phyloP scores from a whole-genome alignment of 1,140 invertebrate species.

The Idris sp. region DNA sequence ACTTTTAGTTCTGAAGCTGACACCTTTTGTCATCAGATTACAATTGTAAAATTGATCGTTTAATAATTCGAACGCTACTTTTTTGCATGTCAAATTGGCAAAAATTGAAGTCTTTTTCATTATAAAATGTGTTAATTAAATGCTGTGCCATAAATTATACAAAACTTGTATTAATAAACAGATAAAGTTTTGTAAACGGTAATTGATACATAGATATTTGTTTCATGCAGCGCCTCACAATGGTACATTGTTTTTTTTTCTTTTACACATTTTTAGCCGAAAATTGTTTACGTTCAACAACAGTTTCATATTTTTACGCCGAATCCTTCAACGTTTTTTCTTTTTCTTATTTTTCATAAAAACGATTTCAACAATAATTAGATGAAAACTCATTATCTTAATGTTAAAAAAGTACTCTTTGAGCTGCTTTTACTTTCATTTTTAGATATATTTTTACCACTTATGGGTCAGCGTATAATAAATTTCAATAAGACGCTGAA shows the following conservation, averaged over 20 bases:
- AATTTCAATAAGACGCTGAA: too few relatives aligned
- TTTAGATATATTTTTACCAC: too few relatives aligned
- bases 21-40: not conserved
- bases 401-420: too few relatives aligned
- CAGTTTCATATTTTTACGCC: slow-evolving; percentile 11
- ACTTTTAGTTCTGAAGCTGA: slow-evolving; percentile 6
- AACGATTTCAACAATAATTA: too few relatives aligned
- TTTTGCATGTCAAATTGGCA: not conserved
- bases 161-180: slow-evolving; percentile 7
- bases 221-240: slow-evolving; percentile 15
- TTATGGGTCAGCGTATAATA: too few relatives aligned
- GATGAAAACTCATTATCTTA: too few relatives aligned
- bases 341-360: slow-evolving; percentile 7
- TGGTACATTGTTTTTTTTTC: slow-evolving; percentile 27
- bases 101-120: not conserved
- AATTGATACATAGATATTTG: slow-evolving; percentile 36
- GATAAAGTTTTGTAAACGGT: slow-evolving; percentile 10
- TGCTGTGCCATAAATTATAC: not conserved
- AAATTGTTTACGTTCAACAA: slow-evolving; percentile 20
- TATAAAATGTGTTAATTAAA: slow-evolving; percentile 12
- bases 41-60: slow-evolving; percentile 11
- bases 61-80: slow-evolving; percentile 2
- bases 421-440: too few relatives aligned
- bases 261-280: slow-evolving; percentile 16
- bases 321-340: too few relatives aligned